Base-by-base conservation (phyloP, 2,797 vertebrate species). In the Rhincodon typus region DNA sequence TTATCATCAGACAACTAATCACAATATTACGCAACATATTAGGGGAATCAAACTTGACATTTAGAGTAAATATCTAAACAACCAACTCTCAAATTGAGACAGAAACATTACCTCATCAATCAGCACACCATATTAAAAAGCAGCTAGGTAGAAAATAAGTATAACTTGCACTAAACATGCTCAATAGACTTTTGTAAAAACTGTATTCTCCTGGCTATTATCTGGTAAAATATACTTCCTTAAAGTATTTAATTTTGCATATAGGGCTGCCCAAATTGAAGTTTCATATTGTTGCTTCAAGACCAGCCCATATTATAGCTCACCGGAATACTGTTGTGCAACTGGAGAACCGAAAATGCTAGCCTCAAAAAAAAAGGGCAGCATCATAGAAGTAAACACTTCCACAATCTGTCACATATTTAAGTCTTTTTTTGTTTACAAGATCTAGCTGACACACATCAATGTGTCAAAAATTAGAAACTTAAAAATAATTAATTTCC, bases 331-430 rank as follows among this genome's bases (percentile, higher is more conserved):
- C 6, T 66, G 23, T 19, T 25, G 62, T 25, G n/a, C 19, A 67
- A 93, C 62, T 12, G 19, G n/a, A 38, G 23, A n/a, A 67, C 5
- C 66, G 57, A n/a, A 91, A 66, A 8, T 21, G 15, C 34, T 91
- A 7, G 57, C 21, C 10, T 93, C 21, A 42, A 67, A 42, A n/a
- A 25, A 30, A 34, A 30, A 42, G 90, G 90, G 57, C 12, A 12
- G 57, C 12, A 10, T 10, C 57, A 62, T 62, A 62, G 57, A 93
- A 69, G 21, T 69, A n/a, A 90, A 34, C 87, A 69, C 34, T 42
- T 46, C 21, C 90, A 93, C 21, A 93, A 93, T 93, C n/a, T 19
- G 90, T 93, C 88, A 93, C 19, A 4, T 90, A 90, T 90, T 62
- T 90, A 57, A 67, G 90, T 21, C 4, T 38, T 27, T 66, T 93